Percentiles rank a stretch among this genome's conserved stretches.
Evolutionary conservation across 2,888 invertebrate genomes (phyloP).

Genomic region (Tenthredo scrophulariae): DNA sequence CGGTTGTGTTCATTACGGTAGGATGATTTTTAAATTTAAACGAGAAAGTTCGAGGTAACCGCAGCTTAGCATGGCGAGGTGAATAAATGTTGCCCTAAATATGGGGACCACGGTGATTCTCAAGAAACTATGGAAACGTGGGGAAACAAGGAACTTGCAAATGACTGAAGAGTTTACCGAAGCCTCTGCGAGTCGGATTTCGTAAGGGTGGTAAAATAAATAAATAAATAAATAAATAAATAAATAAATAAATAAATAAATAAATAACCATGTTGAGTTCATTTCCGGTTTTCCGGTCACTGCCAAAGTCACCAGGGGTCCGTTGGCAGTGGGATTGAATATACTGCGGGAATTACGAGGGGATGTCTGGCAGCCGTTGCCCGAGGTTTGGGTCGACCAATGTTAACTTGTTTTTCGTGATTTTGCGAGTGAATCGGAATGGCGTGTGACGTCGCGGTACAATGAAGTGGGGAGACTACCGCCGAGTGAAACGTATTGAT

Average conservation of each 20-base stretch:
- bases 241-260: not conserved
- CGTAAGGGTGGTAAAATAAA: not conserved
- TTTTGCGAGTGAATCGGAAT: slow-evolving; percentile 46
- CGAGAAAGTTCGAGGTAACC: slow-evolving; percentile 3
- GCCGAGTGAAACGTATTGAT: slow-evolving; percentile 59
- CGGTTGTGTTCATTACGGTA: slow-evolving; percentile 14
- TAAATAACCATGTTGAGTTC: slow-evolving; percentile 7
- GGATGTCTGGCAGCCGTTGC: slow-evolving; percentile 20
- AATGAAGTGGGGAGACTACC: slow-evolving; percentile 30
- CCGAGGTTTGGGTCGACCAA: slow-evolving; percentile 29
- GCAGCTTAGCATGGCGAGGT: not conserved
- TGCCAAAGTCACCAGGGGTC: slow-evolving; percentile 16
- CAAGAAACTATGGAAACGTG: not conserved
- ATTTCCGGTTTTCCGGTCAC: slow-evolving; percentile 34
- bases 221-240: slow-evolving; percentile 1
- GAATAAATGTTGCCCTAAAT: not conserved
- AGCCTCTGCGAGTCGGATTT: not conserved
- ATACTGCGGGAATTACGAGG: slow-evolving; percentile 18
- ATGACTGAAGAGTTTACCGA: not conserved
- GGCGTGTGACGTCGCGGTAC: slow-evolving; percentile 33
- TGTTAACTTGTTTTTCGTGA: slow-evolving; percentile 52
- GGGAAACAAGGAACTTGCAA: not conserved
- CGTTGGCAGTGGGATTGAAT: slow-evolving; percentile 11
- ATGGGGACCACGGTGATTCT: not conserved
- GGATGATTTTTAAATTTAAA: slow-evolving; percentile 21